These are phyloP conservation scores for Unio delphinus DNA, from an alignment of 2,888 invertebrate genomes.

Conservation along the genomic window DNA sequence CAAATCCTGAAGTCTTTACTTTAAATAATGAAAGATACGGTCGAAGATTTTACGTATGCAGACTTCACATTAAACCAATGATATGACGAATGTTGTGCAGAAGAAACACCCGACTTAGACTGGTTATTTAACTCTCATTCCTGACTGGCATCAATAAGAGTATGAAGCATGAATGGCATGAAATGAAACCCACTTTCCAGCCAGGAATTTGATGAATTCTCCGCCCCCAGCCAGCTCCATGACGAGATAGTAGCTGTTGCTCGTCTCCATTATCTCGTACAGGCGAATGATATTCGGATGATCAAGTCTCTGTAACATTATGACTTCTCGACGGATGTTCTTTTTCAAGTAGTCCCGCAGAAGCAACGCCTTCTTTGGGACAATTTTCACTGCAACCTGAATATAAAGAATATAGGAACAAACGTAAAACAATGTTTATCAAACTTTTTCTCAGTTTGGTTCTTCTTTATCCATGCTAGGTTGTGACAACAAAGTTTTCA, in stretches of 20 bases:
- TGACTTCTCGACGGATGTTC: conserved; percentile 62
- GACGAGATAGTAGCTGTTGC: conserved; percentile 65
- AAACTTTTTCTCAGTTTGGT: too few species aligned
- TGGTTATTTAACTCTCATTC: too few species aligned
- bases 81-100: too few species aligned
- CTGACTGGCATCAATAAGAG: not conserved
- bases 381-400: conserved; percentile 67
- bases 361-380: conserved; percentile 57
- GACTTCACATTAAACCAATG: too few species aligned
- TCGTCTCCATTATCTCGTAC: conserved; percentile 67
- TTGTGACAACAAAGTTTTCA: too few species aligned
- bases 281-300: conserved; percentile 63
- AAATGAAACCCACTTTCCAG: conserved; percentile 39
- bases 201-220: conserved; percentile 58
- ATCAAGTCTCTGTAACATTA: conserved; percentile 58
- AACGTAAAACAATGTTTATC: too few species aligned
- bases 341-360: conserved; percentile 56
- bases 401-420: not conserved
- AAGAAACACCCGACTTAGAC: too few species aligned
- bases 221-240: conserved; percentile 60
- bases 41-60: too few species aligned
- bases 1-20: too few species aligned
- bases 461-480: too few species aligned
- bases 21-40: too few species aligned
- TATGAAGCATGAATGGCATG: not conserved